Evolutionary conservation across 2,113 vertebrate genomes (phyloP).

Genomic region (Mixornis gularis): DNA sequence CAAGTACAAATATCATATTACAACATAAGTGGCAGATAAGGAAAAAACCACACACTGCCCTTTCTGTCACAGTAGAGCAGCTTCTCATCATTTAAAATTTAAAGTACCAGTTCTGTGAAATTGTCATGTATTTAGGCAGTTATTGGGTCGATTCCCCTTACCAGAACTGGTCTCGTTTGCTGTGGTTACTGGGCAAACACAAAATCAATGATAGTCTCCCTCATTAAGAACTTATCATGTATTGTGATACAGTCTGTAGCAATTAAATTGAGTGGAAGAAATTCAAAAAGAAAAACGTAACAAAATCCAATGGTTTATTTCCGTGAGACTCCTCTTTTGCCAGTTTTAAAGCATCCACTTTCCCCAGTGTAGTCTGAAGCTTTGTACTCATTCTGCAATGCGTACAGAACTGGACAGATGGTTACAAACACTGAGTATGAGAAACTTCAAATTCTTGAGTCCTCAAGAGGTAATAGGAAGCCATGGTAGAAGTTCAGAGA

Average conservation of each 20-base stretch:
- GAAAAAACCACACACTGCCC: background rate
- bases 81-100: background rate
- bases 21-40: background rate
- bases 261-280: background rate
- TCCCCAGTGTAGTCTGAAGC: background rate
- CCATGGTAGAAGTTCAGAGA: background rate
- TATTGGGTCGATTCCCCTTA: background rate
- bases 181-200: background rate
- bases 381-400: background rate
- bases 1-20: constrained; percentile 6
- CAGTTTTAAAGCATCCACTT: background rate
- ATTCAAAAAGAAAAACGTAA: background rate
- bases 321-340: background rate
- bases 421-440: background rate
- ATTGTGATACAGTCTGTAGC: background rate
- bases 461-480: background rate
- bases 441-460: background rate
- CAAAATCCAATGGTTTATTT: background rate
- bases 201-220: background rate
- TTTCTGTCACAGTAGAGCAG: background rate
- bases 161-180: background rate
- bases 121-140: background rate
- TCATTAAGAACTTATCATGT: background rate
- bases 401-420: background rate
- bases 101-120: background rate